phyloP scores from a whole-genome alignment of 2,888 invertebrate species.

The Thymelicus sylvestris region DNA sequence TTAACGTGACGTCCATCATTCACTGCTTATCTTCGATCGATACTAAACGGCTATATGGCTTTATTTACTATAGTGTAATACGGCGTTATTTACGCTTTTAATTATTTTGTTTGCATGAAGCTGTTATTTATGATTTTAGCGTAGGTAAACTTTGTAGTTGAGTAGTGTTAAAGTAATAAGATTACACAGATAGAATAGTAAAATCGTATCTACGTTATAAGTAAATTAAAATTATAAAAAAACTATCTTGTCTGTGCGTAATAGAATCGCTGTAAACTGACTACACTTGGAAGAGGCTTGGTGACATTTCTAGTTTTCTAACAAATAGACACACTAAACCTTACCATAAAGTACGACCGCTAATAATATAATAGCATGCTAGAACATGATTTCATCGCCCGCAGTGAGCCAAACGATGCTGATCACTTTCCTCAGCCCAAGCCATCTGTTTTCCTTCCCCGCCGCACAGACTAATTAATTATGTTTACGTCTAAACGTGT shows the following conservation, averaged over 20 bases:
- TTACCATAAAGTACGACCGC: conserved; percentile 5
- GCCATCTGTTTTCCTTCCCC: conserved; percentile 37
- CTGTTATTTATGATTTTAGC: neutral
- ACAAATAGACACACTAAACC: conserved; percentile 6
- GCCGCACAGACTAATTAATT: conserved; percentile 34
- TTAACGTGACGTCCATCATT: neutral
- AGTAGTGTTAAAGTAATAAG: no score
- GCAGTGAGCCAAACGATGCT: conserved; percentile 31
- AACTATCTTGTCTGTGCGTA: neutral
- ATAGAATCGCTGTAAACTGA: neutral
- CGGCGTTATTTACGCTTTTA: neutral
- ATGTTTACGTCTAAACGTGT: conserved; percentile 31
- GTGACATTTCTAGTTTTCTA: conserved; percentile 11
- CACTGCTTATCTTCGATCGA: neutral
- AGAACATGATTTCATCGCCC: conserved; percentile 34
- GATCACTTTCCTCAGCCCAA: conserved; percentile 29
- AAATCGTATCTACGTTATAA: no score
- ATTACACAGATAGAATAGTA: no score
- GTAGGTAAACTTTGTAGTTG: no score
- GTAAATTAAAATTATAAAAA: no score
- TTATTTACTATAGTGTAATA: neutral
- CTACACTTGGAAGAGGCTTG: neutral
- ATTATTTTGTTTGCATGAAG: neutral
- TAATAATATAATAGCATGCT: conserved; percentile 8
- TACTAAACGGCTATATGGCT: conserved; percentile 1